Evolutionary conservation across 2,797 vertebrate genomes (phyloP).

Genomic region (Myotis myotis): DNA sequence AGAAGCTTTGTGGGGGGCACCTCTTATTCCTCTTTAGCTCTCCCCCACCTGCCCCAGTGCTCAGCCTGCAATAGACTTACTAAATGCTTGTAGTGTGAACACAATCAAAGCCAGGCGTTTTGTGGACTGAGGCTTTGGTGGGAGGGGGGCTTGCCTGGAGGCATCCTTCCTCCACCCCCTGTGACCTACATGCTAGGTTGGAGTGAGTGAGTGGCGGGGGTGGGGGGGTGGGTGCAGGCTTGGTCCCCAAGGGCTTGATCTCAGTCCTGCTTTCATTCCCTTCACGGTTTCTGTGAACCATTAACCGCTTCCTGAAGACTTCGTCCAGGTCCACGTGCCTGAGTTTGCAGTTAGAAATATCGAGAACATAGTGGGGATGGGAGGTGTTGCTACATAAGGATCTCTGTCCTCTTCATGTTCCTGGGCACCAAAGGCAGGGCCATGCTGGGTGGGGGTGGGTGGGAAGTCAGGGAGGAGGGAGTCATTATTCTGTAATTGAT

Average conservation of each 20-base stretch:
- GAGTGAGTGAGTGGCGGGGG: too few relatives aligned
- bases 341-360: background rate
- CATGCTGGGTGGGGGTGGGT: background rate
- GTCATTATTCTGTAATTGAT: conserved; percentile 56
- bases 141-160: background rate
- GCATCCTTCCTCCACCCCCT: background rate
- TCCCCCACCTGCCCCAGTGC: background rate
- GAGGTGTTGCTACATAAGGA: background rate
- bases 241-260: background rate
- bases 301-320: background rate
- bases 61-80: background rate
- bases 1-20: background rate
- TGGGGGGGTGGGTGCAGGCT: background rate
- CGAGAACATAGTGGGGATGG: background rate
- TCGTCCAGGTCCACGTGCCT: accelerated
- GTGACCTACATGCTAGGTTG: background rate
- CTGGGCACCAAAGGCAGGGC: background rate
- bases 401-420: background rate
- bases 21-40: background rate
- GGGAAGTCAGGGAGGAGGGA: background rate
- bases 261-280: background rate
- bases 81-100: background rate
- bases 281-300: background rate
- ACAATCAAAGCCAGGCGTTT: background rate
- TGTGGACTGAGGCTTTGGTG: background rate